phyloP scores from a whole-genome alignment of 2,113 vertebrate species.

The Trichechus manatus region DNA sequence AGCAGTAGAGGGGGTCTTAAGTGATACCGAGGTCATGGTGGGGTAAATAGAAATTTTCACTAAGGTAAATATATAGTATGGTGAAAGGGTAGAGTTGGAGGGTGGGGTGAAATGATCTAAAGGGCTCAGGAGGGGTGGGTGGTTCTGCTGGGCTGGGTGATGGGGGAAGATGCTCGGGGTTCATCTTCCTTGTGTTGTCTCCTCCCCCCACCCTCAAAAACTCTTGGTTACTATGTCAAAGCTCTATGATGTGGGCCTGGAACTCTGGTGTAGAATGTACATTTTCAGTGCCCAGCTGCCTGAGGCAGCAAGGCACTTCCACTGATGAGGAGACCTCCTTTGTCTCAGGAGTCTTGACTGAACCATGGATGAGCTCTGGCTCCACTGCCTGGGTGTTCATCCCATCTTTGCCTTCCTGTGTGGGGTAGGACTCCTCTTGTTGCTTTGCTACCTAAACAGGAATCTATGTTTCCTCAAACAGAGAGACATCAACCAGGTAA shows the following conservation, averaged over 20 bases:
- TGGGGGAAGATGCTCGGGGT: not conserved
- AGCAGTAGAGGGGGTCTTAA: not conserved
- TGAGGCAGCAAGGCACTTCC: not conserved
- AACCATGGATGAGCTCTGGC: not conserved
- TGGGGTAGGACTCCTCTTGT: conserved; percentile 20
- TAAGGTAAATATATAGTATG: not conserved
- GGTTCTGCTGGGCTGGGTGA: not conserved
- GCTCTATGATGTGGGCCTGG: conserved; percentile 48
- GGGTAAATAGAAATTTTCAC: not conserved
- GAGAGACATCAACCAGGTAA: not conserved
- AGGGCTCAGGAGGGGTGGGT: not conserved
- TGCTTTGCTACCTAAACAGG: conserved; percentile 2
- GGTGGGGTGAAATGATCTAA: not conserved
- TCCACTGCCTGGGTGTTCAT: not conserved
- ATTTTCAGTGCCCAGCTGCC: not conserved
- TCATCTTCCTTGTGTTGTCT: not conserved
- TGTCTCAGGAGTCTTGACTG: too few relatives aligned
- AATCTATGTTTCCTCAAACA: not conserved
- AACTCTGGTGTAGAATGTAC: conserved; percentile 23
- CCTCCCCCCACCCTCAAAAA: not conserved
- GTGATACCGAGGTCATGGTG: not conserved
- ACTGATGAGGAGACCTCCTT: too few relatives aligned
- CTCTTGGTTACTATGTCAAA: not conserved
- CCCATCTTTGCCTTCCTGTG: not conserved
- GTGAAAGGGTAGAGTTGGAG: not conserved